Base-by-base conservation (phyloP, 2,113 vertebrate species). In the Hassar affinis region DNA sequence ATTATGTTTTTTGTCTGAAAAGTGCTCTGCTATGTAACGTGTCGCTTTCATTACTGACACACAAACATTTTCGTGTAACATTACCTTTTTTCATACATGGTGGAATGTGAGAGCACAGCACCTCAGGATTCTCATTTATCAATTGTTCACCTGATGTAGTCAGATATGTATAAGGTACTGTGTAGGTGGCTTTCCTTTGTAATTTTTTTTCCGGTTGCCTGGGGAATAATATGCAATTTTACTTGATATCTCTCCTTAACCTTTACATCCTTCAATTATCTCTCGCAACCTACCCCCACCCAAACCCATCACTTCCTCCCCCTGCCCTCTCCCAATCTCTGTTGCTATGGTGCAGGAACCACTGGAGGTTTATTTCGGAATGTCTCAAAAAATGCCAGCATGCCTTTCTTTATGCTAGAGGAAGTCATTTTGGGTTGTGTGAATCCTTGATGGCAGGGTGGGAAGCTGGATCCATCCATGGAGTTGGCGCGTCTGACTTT, bases 361-460 rank as follows among this genome's bases (percentile, higher is more conserved):
- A 91, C 89, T 22, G 95, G 88, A 27, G 95, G 96, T 90, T 96
- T 95, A 84, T 94, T 95, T 61, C 95, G 93, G 87, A 97, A 96
- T 22, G 95, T 94, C 87, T 97, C 96, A 12, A 98, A 94, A 88
- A 98, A 95, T 0, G 96, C 95, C 90, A 96, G 91, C 90, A 98
- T 92, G 15, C 96, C 94, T 80, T 94, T 94, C 90, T 95, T 96
- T 81, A 95, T 89, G 0, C 90, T 85, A 74, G 89, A 76, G 4
- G 93, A 86, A 1, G 85, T 64, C 86, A 92, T 87, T 89, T 95
- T 92, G 75, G 91, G 90, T 42, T 93, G 47, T 0, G 90, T 81
- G 45, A 89, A 84, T 84, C 90, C 90, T 88, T 93, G 49, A 54
- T 82, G 49, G 69, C 90, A 84, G 27, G 93, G 86, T 0, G 93